A percentile compares a stretch with the other conserved stretches of the same genome.
These are phyloP conservation scores for Nannoperca australis DNA, from an alignment of 2,797 vertebrate genomes.

Conservation along the genomic window DNA sequence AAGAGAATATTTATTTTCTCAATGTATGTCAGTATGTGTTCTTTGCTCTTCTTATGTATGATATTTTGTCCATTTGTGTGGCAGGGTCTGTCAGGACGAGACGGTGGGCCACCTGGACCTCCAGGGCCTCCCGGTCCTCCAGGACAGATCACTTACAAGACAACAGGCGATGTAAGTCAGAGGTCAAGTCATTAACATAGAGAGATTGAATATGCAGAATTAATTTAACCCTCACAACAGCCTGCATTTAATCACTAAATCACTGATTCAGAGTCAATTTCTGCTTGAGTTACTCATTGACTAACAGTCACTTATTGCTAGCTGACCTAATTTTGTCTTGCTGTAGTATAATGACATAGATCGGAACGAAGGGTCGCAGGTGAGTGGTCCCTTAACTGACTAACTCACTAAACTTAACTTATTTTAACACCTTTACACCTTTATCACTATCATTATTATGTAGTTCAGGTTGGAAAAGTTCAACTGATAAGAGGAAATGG, in stretches of 20 bases:
- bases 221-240: neutral
- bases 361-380: conserved; percentile 74
- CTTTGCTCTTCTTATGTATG: neutral
- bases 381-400: conserved; percentile 63
- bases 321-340: conserved; percentile 73
- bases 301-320: conserved; percentile 69
- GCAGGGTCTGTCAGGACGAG: conserved; percentile 89
- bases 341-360: conserved; percentile 76
- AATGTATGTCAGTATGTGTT: neutral
- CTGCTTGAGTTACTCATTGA: conserved; percentile 18
- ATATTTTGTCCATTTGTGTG: neutral
- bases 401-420: neutral
- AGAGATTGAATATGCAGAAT: neutral
- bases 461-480: neutral
- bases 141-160: conserved; percentile 80
- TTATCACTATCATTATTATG: conserved; percentile 42
- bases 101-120: conserved; percentile 88
- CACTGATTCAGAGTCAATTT: neutral
- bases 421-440: conserved; percentile 51
- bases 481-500: neutral
- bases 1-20: neutral
- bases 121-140: conserved; percentile 92
- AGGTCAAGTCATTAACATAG: neutral
- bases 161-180: conserved; percentile 70
- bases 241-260: conserved; percentile 23